Base-by-base conservation (phyloP, 2,797 vertebrate species). In the Xyrichtys novacula region DNA sequence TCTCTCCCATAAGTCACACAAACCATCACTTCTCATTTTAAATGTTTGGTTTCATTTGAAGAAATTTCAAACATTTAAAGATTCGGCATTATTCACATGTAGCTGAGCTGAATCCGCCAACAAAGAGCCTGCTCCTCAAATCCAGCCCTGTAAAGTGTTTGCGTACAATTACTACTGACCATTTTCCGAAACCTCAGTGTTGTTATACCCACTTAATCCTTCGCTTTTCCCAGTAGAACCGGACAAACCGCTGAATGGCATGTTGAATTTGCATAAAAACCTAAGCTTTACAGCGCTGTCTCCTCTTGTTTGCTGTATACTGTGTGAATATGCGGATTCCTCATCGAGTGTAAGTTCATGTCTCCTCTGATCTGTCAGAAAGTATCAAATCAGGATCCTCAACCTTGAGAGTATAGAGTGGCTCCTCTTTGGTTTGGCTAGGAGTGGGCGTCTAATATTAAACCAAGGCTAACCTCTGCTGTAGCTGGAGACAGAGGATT, bases 401-500 rank as follows among this genome's bases (percentile, higher is more conserved):
- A 81, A 57, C 86, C 83, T 89, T 87, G 87, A 83, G 82, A 83
- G 62, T 40, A 23, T 22, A 36, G 23, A 78, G 71, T 36, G 63
- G 77, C 81, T 80, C 52, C 62, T 77, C 50, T 66, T 47, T 28
- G 65, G 74, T 90, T 89, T 85, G 68, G 70, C 70, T 87, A 82
- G 87, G 80, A 84, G 31, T 22, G 23, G 65, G 53, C 14, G 1
- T 74, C 71, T 79, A 74, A 85, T 81, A 80, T 87, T 76, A 79
- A 88, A 83, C 67, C 68, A 74, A 74, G 80, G 71, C 64, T 66
- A 74, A 65, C 43, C 65, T 42, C 60, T 84, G 64, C 58, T 83
- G 67, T 80, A 78, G 61, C 71, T 71, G 79, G 67, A 87, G 80
- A 87, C 72, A n/a, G 62, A 69, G 80, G 78, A 83, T 88, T 85